phyloP scores from a whole-genome alignment of 2,888 invertebrate genomes.

The Agrypnus murinus region DNA sequence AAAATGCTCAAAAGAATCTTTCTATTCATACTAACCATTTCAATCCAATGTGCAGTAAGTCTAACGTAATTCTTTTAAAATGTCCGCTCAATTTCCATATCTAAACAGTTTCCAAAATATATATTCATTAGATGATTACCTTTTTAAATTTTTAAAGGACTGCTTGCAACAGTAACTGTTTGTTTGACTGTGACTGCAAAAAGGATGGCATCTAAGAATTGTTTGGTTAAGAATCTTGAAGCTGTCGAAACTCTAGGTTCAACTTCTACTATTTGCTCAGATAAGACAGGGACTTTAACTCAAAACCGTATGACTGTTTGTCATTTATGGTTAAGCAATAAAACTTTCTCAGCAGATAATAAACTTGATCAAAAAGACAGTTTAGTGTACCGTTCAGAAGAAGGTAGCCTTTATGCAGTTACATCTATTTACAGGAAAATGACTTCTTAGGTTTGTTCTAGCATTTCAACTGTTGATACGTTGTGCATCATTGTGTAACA shows the following conservation, averaged over 20 bases:
- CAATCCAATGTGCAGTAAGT: no score
- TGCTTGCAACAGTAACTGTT: slow-evolving; percentile 85
- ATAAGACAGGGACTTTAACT: slow-evolving; percentile 84
- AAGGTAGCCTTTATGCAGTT: no score
- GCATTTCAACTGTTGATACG: slow-evolving; percentile 64
- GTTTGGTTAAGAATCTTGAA: slow-evolving; percentile 85
- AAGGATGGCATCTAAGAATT: slow-evolving; percentile 87
- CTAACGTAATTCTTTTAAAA: no score
- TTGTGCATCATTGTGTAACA: slow-evolving; percentile 80
- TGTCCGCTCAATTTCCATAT: no score
- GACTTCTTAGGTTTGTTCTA: no score
- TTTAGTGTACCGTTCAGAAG: slow-evolving; percentile 58
- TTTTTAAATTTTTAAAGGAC: slow-evolving; percentile 65
- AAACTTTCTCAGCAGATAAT: slow-evolving; percentile 69
- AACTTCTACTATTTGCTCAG: slow-evolving; percentile 87
- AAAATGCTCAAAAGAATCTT: no score
- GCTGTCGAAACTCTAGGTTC: slow-evolving; percentile 87
- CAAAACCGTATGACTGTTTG: slow-evolving; percentile 86
- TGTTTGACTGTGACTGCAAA: slow-evolving; percentile 86
- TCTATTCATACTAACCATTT: no score
- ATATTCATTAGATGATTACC: not conserved
- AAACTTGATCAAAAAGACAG: slow-evolving; percentile 61
- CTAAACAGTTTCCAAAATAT: no score
- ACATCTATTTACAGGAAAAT: no score
- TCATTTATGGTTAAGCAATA: slow-evolving; percentile 83